phyloP scores from a whole-genome alignment of 2,888 invertebrate genomes.

The Callosobruchus maculatus region DNA sequence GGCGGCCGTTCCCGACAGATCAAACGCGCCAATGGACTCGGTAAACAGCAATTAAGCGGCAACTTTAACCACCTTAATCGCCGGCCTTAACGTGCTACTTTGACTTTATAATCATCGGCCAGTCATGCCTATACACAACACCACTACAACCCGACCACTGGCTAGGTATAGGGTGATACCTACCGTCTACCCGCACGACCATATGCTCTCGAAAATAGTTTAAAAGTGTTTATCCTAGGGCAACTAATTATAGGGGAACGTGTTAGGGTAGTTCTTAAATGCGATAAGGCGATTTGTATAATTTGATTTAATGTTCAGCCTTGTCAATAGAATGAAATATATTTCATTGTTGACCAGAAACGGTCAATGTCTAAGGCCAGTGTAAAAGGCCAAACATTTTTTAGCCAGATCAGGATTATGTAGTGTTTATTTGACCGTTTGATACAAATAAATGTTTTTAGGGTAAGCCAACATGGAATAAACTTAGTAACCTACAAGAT shows the following conservation, averaged over 20 bases:
- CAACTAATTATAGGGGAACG: background rate
- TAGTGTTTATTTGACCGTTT: too few relatives aligned
- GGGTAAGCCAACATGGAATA: too few relatives aligned
- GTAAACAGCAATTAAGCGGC: conserved; percentile 51
- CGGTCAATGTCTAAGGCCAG: too few relatives aligned
- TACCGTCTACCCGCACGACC: background rate
- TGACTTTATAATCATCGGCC: conserved; percentile 47
- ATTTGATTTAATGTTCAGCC: background rate
- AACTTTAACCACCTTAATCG: conserved; percentile 50
- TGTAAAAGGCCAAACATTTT: too few relatives aligned
- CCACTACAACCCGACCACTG: background rate
- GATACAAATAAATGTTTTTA: too few relatives aligned
- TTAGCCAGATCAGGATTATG: too few relatives aligned
- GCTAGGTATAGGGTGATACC: background rate
- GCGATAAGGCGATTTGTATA: background rate
- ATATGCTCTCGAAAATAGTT: background rate
- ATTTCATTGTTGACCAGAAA: too few relatives aligned
- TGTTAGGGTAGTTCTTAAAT: background rate
- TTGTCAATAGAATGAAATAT: too few relatives aligned
- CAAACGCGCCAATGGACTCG: conserved; percentile 50
- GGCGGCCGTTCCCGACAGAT: conserved; percentile 45
- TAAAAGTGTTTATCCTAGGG: background rate
- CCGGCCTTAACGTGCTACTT: conserved; percentile 49
- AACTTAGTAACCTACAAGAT: too few relatives aligned
- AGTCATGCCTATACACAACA: conserved; percentile 38